A percentile compares a stretch with the other conserved stretches of the same genome.
Conservation (phyloP, 2,797 vertebrate species). For the Rhabdophis nuchalis region DNA sequence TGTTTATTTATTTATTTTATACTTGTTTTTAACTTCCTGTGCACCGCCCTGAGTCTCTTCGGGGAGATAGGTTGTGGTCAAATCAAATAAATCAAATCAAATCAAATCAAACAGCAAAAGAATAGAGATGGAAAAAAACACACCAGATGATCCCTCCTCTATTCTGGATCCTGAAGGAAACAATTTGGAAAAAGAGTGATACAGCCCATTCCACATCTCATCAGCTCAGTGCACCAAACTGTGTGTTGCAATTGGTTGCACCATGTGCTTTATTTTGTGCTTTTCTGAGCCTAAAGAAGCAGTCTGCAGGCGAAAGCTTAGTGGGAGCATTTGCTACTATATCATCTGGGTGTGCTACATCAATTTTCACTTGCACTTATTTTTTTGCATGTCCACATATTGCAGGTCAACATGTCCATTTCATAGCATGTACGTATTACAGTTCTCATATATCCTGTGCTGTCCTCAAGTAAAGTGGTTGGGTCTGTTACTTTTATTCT, state of each 20-base stretch:
- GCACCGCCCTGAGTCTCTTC: no score
- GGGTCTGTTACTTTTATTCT: neutral
- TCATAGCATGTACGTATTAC: neutral
- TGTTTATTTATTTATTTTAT: no score
- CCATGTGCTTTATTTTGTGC: neutral
- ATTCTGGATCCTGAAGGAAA: neutral
- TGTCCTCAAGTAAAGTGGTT: neutral
- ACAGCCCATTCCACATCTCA: neutral
- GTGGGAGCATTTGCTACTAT: neutral
- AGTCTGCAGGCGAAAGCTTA: neutral
- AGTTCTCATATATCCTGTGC: neutral
- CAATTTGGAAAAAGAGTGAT: neutral
- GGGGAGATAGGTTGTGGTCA: no score
- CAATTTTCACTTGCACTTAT: neutral
- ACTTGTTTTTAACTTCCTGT: no score
- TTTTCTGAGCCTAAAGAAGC: neutral
- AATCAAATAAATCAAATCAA: no score
- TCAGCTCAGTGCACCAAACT: neutral
- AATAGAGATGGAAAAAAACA: neutral
- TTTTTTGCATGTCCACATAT: neutral
- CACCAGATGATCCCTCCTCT: neutral
- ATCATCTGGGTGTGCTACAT: neutral
- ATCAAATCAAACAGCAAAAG: no score
- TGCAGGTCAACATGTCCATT: neutral
- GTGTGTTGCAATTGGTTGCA: neutral